Base-by-base conservation (phyloP, 1,140 invertebrate genomes). In the Ylistrum balloti region DNA sequence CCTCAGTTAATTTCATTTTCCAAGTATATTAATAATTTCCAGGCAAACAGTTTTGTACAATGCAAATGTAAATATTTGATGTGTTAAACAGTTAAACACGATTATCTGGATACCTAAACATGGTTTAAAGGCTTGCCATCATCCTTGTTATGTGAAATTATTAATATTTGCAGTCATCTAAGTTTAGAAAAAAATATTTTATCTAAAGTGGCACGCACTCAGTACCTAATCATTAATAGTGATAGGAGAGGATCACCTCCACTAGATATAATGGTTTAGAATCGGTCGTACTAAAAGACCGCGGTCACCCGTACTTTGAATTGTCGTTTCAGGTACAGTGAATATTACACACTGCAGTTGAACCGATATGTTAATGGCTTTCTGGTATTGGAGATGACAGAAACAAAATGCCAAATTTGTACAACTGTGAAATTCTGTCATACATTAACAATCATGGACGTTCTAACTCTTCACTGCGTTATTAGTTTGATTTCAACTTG, bases 401-500 rank as follows among this genome's bases (percentile, higher is more conserved):
- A 22, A 28, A 28, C 22, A n/a, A 28, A 74, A 74, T 74, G 56
- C 28, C 56, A 17, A 74, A 74, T 74, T 74, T 74, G 56, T 74
- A 74, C 22, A 74, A 74, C 56, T 74, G n/a, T 74, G 56, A 74
- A 74, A 28, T 74, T 11, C 56, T 74, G 22, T 28, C 22, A 28
- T 74, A 74, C n/a, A 74, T 45, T 45, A 1, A 45, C 41, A 74
- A 74, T 74, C 56, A n/a, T n/a, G 5, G 56, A 28, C 56, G 22
- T 74, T 28, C 22, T 28, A 28, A 17, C 56, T 28, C 22, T 28
- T 28, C 56, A n/a, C n/a, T 74, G 56, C 9, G 56, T 74, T 74
- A 74, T 74, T 74, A 74, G 56, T 74, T 74, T 74, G 56, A 74
- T 74, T 74, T 74, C 56, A 74, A 74, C 56, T 74, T 74, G 56